Conservation (phyloP, 2,113 vertebrate genomes). For the Pimephales promelas region DNA sequence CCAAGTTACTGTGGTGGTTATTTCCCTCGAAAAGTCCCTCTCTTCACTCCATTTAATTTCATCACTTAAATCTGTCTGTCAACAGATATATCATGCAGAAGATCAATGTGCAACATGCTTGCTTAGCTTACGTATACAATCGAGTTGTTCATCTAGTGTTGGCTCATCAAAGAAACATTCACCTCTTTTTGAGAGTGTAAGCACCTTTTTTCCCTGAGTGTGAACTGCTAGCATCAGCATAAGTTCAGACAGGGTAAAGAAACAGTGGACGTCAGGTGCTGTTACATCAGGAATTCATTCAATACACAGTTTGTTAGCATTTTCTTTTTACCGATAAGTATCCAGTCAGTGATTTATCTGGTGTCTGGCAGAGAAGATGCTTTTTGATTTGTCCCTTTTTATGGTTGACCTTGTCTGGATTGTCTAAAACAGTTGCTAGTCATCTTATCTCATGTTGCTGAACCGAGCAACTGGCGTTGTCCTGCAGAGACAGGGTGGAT, state of each 20-base stretch:
- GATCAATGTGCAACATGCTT: background rate
- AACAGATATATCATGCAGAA: background rate
- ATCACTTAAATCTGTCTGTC: background rate
- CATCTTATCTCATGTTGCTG: slow-evolving; percentile 11
- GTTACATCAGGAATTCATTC: background rate
- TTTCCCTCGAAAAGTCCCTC: slow-evolving; percentile 16
- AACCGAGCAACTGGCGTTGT: background rate
- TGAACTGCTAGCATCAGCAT: slow-evolving; percentile 12
- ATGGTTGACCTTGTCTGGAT: background rate
- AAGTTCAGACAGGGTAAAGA: slow-evolving; percentile 9
- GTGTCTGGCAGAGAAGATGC: background rate
- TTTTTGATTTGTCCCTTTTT: background rate
- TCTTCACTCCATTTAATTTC: background rate
- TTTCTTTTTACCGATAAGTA: background rate
- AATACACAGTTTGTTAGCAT: background rate
- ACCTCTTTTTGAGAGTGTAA: background rate
- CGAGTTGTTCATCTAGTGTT: background rate
- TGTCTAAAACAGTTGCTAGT: slow-evolving; percentile 1
- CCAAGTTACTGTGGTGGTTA: background rate
- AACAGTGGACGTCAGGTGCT: slow-evolving; percentile 9
- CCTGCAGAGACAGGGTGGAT: background rate
- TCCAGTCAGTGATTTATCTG: background rate
- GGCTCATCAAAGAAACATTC: background rate
- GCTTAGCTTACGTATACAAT: background rate
- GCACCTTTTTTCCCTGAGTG: background rate